Conservation (phyloP, 2,113 vertebrate species). For the Tautogolabrus adspersus region DNA sequence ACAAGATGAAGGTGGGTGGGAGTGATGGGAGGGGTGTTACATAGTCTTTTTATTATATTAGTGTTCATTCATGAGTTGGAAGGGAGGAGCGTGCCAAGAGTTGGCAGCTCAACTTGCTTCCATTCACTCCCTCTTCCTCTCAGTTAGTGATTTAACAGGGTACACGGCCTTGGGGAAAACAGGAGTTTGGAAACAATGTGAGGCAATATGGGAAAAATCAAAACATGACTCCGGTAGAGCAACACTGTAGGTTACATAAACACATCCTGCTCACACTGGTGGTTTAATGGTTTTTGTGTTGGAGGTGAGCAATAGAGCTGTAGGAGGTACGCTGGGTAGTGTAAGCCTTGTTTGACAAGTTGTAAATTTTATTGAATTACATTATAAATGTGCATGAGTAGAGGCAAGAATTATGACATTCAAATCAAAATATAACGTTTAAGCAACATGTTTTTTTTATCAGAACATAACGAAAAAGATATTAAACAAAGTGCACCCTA, state of each 20-base stretch:
- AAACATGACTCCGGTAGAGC: slow-evolving; percentile 55
- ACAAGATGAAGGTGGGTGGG: slow-evolving; percentile 13
- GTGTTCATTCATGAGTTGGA: slow-evolving; percentile 65
- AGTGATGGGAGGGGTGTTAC: slow-evolving; percentile 36
- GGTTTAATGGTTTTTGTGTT: slow-evolving; percentile 35
- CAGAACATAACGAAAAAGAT: background rate
- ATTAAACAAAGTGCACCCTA: background rate
- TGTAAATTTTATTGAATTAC: background rate
- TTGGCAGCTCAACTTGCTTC: slow-evolving; percentile 42
- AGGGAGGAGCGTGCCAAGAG: slow-evolving; percentile 49
- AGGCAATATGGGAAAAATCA: slow-evolving; percentile 62
- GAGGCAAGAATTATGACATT: background rate
- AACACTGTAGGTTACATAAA: slow-evolving; percentile 55
- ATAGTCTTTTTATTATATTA: slow-evolving; percentile 63
- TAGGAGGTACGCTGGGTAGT: slow-evolving; percentile 8
- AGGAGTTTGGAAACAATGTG: slow-evolving; percentile 66
- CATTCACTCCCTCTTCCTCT: slow-evolving; percentile 55
- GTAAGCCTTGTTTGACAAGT: background rate
- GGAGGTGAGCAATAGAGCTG: slow-evolving; percentile 20
- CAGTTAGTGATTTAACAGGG: slow-evolving; percentile 73
- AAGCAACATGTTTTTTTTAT: background rate
- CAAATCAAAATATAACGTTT: background rate
- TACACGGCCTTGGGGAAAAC: slow-evolving; percentile 64
- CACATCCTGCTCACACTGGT: slow-evolving; percentile 45
- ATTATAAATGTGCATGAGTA: background rate